Evolutionary conservation across 2,113 vertebrate genomes (phyloP), one percentile per base, ranked within the genome.

Genomic region (Irena cyanogastra): DNA sequence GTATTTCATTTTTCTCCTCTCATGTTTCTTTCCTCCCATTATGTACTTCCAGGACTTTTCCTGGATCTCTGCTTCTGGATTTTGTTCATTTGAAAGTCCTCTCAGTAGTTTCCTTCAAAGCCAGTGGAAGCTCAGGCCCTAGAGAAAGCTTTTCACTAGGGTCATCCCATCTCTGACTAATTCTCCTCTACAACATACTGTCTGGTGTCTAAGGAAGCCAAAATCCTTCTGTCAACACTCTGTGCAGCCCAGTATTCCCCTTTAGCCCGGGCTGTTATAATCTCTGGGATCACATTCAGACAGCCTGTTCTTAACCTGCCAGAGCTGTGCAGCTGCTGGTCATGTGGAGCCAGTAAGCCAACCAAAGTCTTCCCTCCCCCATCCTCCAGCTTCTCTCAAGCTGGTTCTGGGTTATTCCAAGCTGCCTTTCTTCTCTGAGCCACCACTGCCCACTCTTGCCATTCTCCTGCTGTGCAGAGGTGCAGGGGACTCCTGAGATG

Each of bases 221-320:
- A 90, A 92, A 77, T 54, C 19, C n/a, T 81, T 83, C 79, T 89
- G 76, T 66, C 85, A 81, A 77, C 63, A 66, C 45, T 87, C 53
- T 47, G 16, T 80, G 60, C 39, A 83, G 68, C 24, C 68, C 92
- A 86, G 27, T 26, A 26, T 54, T 93, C 39, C 86, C 35, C 66
- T 77, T 83, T 66, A 93, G 47, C 27, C 49, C 2, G 2, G 30
- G 30, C 27, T 50, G 18, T 57, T 59, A 23, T 41, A 50, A 80
- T 87, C 42, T 78, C 77, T 14, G 2, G 21, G 41, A 66, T 89
- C 50, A 63, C 4, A 2, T 74, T 90, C 44, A 85, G 50, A 70
- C 14, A 8, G 33, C 88, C 65, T 69, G 18, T 39, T 89, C 61
- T 80, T 93, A 76, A 69, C 20, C 18, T 68, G 10, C 6, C 11